Conservation (phyloP, 2,113 vertebrate genomes). For the Tragelaphus imberbis region DNA sequence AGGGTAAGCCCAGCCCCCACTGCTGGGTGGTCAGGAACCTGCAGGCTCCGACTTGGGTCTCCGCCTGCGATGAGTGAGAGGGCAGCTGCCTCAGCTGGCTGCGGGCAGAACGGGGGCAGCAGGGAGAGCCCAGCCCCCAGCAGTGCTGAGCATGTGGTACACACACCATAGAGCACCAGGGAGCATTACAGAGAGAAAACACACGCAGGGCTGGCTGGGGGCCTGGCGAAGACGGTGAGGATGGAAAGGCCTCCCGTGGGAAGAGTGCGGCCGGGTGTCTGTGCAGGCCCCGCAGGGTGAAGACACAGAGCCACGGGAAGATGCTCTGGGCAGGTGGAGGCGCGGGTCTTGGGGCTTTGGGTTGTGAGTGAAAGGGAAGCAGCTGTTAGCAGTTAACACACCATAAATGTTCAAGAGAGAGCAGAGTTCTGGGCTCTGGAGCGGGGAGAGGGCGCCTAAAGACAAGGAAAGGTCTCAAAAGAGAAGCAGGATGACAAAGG, state of each 20-base stretch:
- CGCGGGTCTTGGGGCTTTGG: accelerated
- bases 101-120: accelerated
- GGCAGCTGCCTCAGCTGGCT: accelerated
- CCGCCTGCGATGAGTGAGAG: no score
- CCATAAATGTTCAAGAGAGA: background rate
- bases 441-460: background rate
- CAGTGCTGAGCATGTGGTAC: accelerated
- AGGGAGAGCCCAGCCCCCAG: background rate
- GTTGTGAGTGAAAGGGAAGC: background rate
- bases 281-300: background rate
- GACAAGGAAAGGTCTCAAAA: background rate
- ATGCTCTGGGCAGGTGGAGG: background rate
- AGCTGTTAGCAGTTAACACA: background rate
- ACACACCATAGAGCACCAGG: accelerated
- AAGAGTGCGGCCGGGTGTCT: accelerated
- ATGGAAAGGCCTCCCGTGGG: background rate
- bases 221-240: background rate
- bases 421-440: background rate
- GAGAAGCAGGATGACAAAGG: background rate
- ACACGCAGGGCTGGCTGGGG: background rate
- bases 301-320: background rate
- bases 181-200: background rate
- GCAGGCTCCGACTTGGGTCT: no score
- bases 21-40: accelerated
- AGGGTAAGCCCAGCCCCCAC: background rate